phyloP scores from a whole-genome alignment of 2,797 vertebrate genomes.

The Danio jaintianensis region DNA sequence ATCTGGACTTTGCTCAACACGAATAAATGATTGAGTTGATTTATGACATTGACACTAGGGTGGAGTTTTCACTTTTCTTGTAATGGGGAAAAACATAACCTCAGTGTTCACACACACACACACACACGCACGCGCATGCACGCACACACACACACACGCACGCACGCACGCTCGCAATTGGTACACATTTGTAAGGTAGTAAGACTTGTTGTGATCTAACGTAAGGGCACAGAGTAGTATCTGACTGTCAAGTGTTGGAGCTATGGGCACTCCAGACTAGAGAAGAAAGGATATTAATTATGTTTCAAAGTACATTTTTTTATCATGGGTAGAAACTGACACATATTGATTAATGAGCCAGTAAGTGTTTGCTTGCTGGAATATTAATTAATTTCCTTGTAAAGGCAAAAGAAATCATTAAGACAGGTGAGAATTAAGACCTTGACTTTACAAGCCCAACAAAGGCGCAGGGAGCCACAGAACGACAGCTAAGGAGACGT shows the following conservation, averaged over 20 bases:
- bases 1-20: background rate
- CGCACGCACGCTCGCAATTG: too few species aligned
- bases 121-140: too few species aligned
- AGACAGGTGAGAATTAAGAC: constrained; percentile 85
- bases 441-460: constrained; percentile 81
- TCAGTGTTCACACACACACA: too few species aligned
- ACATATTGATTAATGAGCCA: constrained; percentile 88
- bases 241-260: constrained; percentile 80
- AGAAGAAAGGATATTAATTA: constrained; percentile 86
- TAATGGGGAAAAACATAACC: background rate
- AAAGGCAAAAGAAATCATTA: constrained; percentile 84
- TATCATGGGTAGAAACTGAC: constrained; percentile 78
- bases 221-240: constrained; percentile 43
- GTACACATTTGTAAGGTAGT: constrained; percentile 22
- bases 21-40: background rate
- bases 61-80: background rate
- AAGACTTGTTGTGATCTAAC: constrained; percentile 54
- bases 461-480: constrained; percentile 61
- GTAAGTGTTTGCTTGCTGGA: constrained; percentile 85
- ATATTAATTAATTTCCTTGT: constrained; percentile 83
- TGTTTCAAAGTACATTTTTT: constrained; percentile 75
- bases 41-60: background rate
- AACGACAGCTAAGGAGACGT: background rate
- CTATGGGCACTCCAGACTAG: constrained; percentile 74
- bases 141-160: too few species aligned